These are phyloP conservation scores for Stichodactyla helianthus DNA, from an alignment of 64 coral and sea anemone genomes.

Conservation along the genomic window DNA sequence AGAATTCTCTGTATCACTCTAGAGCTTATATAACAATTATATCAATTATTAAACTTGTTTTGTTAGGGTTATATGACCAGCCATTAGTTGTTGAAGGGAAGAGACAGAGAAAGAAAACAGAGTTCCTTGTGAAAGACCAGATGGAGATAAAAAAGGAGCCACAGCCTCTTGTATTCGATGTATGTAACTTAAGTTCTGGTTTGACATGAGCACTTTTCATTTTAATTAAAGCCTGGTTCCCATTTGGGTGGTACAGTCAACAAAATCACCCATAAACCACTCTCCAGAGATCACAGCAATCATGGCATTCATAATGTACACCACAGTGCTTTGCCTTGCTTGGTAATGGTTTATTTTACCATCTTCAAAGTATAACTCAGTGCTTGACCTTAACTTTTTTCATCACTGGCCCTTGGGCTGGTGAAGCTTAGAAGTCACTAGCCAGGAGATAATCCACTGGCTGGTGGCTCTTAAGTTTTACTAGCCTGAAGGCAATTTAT, in stretches of 20 bases:
- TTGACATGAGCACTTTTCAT: background rate
- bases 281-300: no score
- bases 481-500: no score
- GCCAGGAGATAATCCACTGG: no score
- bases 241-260: background rate
- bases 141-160: slow-evolving; percentile 37
- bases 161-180: slow-evolving; percentile 59
- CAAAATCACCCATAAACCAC: background rate
- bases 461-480: no score
- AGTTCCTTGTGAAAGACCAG: slow-evolving; percentile 57
- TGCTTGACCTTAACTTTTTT: no score
- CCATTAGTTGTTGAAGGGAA: slow-evolving; percentile 84
- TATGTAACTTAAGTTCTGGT: background rate
- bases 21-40: background rate
- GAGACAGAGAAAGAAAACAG: slow-evolving; percentile 67
- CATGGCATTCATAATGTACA: no score
- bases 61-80: slow-evolving; percentile 79
- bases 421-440: no score
- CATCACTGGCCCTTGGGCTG: no score
- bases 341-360: background rate
- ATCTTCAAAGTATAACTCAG: no score
- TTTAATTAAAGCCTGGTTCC: background rate
- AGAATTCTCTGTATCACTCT: no score
- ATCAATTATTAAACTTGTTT: background rate
- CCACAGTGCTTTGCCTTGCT: no score